phyloP scores from a whole-genome alignment of 2,113 vertebrate species.

The Jaculus jaculus region DNA sequence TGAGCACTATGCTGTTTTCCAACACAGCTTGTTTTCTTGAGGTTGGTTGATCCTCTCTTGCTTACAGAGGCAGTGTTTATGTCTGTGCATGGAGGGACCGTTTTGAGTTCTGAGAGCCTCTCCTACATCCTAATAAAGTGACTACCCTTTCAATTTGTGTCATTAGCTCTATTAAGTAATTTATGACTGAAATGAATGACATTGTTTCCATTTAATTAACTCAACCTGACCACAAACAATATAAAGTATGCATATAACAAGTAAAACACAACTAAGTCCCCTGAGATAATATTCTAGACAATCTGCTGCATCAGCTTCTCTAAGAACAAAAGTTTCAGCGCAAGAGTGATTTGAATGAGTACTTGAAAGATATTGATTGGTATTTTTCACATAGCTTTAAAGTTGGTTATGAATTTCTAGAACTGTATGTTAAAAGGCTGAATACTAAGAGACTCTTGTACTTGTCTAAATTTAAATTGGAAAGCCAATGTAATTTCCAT shows the following conservation, averaged over 20 bases:
- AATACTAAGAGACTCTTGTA: not conserved
- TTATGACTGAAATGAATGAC: not conserved
- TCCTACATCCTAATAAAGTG: not conserved
- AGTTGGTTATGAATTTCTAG: constrained; percentile 28
- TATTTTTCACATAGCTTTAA: constrained; percentile 4
- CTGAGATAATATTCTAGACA: not conserved
- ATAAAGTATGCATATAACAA: not conserved
- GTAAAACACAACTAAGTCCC: not conserved
- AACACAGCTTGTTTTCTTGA: not conserved
- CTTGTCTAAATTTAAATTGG: not conserved
- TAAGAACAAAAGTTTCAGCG: not conserved
- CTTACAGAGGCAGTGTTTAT: not conserved
- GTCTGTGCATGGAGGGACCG: not conserved
- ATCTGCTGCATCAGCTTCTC: not conserved
- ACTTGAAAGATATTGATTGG: not conserved
- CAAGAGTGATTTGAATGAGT: not conserved
- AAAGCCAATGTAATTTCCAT: not conserved
- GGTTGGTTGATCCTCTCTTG: not conserved
- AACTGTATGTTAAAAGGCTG: not conserved
- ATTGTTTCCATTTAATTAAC: not conserved
- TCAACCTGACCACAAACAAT: not conserved
- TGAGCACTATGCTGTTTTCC: fast-evolving
- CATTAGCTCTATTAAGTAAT: not conserved
- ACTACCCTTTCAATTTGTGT: not conserved
- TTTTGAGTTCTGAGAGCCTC: not conserved